Percentiles rank a stretch among this genome's conserved stretches.
phyloP scores from a whole-genome alignment of 1,140 invertebrate species.

The Whitmania pigra region DNA sequence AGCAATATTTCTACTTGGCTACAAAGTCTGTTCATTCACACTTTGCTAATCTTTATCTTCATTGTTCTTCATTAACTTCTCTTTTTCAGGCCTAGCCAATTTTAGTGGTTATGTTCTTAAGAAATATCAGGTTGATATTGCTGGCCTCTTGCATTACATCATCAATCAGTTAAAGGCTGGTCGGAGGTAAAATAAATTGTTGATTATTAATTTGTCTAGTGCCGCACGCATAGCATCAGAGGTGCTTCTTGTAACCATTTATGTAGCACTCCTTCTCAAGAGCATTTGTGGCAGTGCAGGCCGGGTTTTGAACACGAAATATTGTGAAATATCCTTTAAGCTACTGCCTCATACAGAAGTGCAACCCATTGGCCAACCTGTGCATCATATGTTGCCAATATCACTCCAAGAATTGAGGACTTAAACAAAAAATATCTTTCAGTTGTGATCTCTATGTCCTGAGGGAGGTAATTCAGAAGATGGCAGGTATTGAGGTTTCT shows the following conservation, averaged over 20 bases:
- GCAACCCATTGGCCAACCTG: too few species aligned
- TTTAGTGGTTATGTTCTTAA: slow-evolving; percentile 92
- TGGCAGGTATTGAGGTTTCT: slow-evolving; percentile 91
- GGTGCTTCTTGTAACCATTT: too few species aligned
- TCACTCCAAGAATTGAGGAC: not conserved
- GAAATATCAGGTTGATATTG: slow-evolving; percentile 90
- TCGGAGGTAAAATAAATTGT: slow-evolving; percentile 68
- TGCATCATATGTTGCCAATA: not conserved
- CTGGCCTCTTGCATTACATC: slow-evolving; percentile 87
- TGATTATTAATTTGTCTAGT: too few species aligned
- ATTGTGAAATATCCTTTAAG: too few species aligned
- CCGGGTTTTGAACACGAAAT: too few species aligned
- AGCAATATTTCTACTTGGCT: slow-evolving; percentile 90
- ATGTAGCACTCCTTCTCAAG: too few species aligned
- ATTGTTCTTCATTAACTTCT: not conserved
- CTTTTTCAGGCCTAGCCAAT: slow-evolving; percentile 56
- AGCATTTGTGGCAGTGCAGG: too few species aligned
- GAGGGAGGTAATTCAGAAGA: slow-evolving; percentile 96
- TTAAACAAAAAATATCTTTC: slow-evolving; percentile 31
- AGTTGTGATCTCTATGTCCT: slow-evolving; percentile 85
- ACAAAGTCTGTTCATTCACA: slow-evolving; percentile 50
- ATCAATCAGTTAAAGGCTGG: slow-evolving; percentile 90
- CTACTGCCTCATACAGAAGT: too few species aligned
- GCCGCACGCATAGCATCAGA: too few species aligned
- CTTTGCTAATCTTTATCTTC: not conserved